A percentile compares a stretch with the other conserved stretches of the same genome.
phyloP scores from a whole-genome alignment of 2,888 invertebrate species.

The Quadroppia sp. region DNA sequence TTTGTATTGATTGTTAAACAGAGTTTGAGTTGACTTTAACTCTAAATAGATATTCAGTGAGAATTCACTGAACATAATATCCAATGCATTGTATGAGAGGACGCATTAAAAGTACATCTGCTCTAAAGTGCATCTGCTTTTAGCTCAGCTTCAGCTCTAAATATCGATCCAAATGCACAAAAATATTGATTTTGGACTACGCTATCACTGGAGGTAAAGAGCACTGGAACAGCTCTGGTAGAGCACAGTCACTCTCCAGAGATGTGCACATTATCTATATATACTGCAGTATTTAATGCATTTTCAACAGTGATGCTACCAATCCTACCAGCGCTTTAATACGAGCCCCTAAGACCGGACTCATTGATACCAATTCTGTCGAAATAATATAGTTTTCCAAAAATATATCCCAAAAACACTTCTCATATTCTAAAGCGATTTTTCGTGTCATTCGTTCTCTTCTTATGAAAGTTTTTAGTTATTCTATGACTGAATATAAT shows the following conservation, averaged over 20 bases:
- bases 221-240: background rate
- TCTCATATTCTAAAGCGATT: constrained; percentile 22
- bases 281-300: constrained; percentile 9
- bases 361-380: background rate
- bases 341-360: constrained; percentile 2
- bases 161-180: background rate
- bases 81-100: constrained; percentile 1
- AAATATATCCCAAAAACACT: constrained; percentile 12
- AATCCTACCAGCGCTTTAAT: background rate
- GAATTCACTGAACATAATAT: constrained; percentile 4
- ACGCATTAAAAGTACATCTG: constrained; percentile 33
- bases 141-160: constrained; percentile 9
- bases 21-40: constrained; percentile 19
- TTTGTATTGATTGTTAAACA: background rate
- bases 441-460: constrained; percentile 21
- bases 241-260: constrained; percentile 13
- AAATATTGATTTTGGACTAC: constrained; percentile 14
- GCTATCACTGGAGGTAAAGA: background rate
- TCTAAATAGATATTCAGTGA: constrained; percentile 22
- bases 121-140: constrained; percentile 34
- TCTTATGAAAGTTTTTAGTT: background rate
- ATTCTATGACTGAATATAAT: constrained; percentile 8
- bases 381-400: no score
- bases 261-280: constrained; percentile 14
- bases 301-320: constrained; percentile 15